Base-by-base conservation (phyloP, 2,888 invertebrate genomes). In the Ormyrus thymus region DNA sequence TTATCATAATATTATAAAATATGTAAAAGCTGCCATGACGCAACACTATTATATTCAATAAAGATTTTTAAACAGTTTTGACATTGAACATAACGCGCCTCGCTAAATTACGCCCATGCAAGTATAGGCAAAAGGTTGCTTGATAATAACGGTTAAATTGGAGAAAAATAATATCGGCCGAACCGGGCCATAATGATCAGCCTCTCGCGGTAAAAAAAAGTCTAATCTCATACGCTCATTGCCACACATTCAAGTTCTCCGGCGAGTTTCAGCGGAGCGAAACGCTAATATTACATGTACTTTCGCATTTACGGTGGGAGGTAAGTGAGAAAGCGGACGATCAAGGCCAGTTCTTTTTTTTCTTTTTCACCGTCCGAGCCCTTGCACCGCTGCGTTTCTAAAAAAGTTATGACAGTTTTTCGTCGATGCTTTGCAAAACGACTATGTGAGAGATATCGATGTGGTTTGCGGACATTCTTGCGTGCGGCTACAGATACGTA, bases 271-370 rank as follows among this genome's bases (percentile, higher is more conserved):
- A 70, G 58, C 48, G 11, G 50, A 59, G 48, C 59, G 50, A 58
- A 13, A 58, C 59, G 70, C 11, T 58, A 46, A 69, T 68, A 45
- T 55, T 55, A 68, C 11, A 45, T 45, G 29, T 45, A 55, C 66
- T 43, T 29, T 51, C 48, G 68, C 15, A 13, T 48, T 48, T 62
- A 62, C 56, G 45, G 45, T 11, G 69, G 58, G n/a, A 69, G 29
- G 29, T 29, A 29, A 56, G 58, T 58, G 70, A 29, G 70, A 70
- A 70, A 70, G 59, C 50, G 70, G 59, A 70, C 50, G 59, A 48
- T 70, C 59, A 70, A 70, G 50, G 58, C 11, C 59, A 29, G n/a
- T 10, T 5, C 50, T 50, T 70, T 50, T 70, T 59, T 6, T 65
- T 45, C 7, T 61, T 45, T 11, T 61, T 29, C 8, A 2, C 29